Conservation (phyloP, 2,888 invertebrate genomes). For the Rhagophthalmus giganteus region DNA sequence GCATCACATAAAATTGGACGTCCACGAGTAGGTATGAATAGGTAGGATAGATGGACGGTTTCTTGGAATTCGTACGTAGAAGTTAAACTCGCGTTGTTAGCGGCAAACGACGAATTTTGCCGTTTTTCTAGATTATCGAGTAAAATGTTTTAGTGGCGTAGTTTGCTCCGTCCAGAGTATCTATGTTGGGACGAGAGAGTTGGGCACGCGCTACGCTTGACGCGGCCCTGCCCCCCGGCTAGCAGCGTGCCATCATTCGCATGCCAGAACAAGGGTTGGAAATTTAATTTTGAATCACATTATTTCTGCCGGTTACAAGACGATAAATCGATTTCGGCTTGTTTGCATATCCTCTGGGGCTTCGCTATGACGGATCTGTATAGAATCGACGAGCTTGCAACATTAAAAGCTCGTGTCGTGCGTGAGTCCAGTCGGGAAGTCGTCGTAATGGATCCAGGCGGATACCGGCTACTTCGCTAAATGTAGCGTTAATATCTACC, state of each 20-base stretch:
- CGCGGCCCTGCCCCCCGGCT: conserved; percentile 39
- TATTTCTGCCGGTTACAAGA: conserved; percentile 50
- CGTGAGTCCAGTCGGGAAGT: conserved; percentile 35
- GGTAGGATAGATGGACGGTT: not conserved
- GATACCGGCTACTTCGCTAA: conserved; percentile 29
- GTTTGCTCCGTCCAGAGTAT: conserved; percentile 22
- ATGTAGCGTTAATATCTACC: conserved; percentile 24
- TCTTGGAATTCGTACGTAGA: not conserved
- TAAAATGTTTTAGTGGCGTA: conserved; percentile 10
- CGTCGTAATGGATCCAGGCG: conserved; percentile 33
- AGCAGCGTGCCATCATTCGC: conserved; percentile 46
- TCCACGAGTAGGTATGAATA: not conserved
- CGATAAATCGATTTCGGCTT: conserved; percentile 48
- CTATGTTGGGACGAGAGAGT: conserved; percentile 28
- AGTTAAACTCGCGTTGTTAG: no score
- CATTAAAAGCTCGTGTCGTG: conserved; percentile 28
- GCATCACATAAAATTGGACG: conserved; percentile 1
- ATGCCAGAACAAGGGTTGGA: conserved; percentile 47
- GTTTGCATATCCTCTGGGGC: conserved; percentile 37
- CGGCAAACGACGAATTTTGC: no score
- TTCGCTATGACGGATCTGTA: conserved; percentile 27
- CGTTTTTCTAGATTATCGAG: no score
- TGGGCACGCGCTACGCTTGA: conserved; percentile 30
- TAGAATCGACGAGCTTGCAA: conserved; percentile 22
- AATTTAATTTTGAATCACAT: conserved; percentile 53